Conservation (phyloP, 2,113 vertebrate species). For the Platysteira castanea region DNA sequence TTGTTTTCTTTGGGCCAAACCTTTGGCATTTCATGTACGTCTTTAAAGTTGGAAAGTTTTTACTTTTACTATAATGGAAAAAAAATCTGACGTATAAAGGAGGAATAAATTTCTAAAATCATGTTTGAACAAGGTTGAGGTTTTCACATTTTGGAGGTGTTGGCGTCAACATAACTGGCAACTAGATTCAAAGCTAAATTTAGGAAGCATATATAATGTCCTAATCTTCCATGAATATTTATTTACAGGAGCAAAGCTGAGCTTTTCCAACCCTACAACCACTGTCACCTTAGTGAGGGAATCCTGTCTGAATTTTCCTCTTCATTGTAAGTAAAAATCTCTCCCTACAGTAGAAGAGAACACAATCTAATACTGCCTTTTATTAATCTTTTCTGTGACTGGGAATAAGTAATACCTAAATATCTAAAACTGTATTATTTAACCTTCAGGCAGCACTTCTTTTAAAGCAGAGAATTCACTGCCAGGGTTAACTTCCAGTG, state of each 20-base stretch:
- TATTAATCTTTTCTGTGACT: background rate
- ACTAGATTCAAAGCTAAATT: conserved; percentile 1
- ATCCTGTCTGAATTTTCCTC: background rate
- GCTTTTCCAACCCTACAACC: background rate
- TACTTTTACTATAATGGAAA: background rate
- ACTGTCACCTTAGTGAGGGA: background rate
- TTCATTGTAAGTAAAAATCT: background rate
- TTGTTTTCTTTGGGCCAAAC: background rate
- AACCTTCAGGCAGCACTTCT: background rate
- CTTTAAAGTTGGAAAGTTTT: background rate
- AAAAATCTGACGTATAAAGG: background rate
- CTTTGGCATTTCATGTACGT: background rate
- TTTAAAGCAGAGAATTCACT: background rate
- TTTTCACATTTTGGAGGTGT: background rate
- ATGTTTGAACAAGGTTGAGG: background rate
- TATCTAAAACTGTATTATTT: background rate
- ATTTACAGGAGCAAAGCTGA: background rate
- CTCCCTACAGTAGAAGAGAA: background rate
- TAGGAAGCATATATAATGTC: background rate
- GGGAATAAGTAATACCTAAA: background rate
- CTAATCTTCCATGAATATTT: background rate
- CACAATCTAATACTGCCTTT: background rate
- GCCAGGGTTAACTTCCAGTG: background rate
- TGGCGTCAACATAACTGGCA: background rate
- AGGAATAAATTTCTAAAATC: background rate